These are phyloP conservation scores for Drosophila fungiperda DNA, from an alignment of 2,888 invertebrate genomes.

Conservation along the genomic window DNA sequence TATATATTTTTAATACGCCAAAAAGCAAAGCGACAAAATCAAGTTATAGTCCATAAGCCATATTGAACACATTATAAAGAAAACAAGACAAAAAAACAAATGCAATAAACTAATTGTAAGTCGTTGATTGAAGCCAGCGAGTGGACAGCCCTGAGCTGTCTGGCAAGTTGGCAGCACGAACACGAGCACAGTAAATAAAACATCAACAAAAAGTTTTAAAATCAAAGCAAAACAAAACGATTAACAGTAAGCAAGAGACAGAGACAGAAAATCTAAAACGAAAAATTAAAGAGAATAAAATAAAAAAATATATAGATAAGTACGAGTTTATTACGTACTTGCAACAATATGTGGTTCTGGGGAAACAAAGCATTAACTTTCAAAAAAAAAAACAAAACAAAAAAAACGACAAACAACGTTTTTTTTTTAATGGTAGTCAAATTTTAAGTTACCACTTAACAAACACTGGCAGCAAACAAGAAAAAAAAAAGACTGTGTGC, in stretches of 20 bases:
- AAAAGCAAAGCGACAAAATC: slow-evolving; percentile 46
- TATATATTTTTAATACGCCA: slow-evolving; percentile 72
- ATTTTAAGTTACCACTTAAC: slow-evolving; percentile 55
- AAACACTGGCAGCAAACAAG: background rate
- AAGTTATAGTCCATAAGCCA: slow-evolving; percentile 46
- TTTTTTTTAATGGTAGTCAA: slow-evolving; percentile 48
- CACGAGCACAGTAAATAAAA: background rate
- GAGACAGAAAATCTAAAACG: slow-evolving; percentile 26
- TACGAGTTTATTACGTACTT: slow-evolving; percentile 13
- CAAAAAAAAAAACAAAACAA: slow-evolving; percentile 30
- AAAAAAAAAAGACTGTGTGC: background rate
- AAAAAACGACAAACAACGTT: slow-evolving; percentile 38
- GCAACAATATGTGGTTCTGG: slow-evolving; percentile 67
- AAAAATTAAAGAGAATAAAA: slow-evolving; percentile 33
- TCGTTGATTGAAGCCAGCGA: slow-evolving; percentile 33
- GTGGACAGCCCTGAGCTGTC: slow-evolving; percentile 39
- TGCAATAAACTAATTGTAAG: slow-evolving; percentile 65
- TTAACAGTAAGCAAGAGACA: slow-evolving; percentile 22
- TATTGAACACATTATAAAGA: slow-evolving; percentile 13
- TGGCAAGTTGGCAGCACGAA: slow-evolving; percentile 24
- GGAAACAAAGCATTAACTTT: slow-evolving; percentile 75
- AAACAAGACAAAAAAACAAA: slow-evolving; percentile 20
- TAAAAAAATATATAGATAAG: slow-evolving; percentile 23
- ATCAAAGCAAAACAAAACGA: slow-evolving; percentile 55
- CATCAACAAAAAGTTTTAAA: slow-evolving; percentile 46